phyloP scores from a whole-genome alignment of 2,888 invertebrate genomes.

The Cryptosula pallasiana region DNA sequence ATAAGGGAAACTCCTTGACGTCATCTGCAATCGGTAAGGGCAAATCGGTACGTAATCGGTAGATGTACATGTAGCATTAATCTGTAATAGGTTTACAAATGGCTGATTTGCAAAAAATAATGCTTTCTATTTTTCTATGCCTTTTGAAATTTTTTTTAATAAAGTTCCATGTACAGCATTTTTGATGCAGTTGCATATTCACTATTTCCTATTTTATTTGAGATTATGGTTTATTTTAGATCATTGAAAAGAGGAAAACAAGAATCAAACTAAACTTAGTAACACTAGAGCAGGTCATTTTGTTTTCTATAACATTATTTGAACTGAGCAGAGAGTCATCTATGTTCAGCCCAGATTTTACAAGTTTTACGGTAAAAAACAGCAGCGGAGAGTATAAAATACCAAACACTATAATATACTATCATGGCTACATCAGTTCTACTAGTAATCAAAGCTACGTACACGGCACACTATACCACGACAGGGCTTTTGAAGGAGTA shows the following conservation, averaged over 20 bases:
- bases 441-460: background rate
- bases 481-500: background rate
- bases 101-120: too few relatives aligned
- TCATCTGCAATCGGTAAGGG: too few relatives aligned
- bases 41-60: too few relatives aligned
- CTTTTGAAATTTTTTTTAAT: too few relatives aligned
- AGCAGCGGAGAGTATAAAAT: background rate
- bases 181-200: too few relatives aligned
- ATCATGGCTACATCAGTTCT: background rate
- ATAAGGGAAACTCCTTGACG: too few relatives aligned
- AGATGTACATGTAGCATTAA: too few relatives aligned
- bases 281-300: background rate
- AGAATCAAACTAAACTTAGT: background rate
- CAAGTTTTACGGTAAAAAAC: background rate
- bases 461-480: constrained; percentile 12
- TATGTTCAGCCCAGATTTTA: background rate
- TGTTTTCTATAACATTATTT: background rate
- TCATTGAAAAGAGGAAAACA: background rate
- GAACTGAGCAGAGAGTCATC: background rate
- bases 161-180: too few relatives aligned
- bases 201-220: too few relatives aligned
- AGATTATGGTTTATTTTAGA: constrained; percentile 10
- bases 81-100: too few relatives aligned
- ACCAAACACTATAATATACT: background rate
- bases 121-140: too few relatives aligned